Conservation (phyloP, 2,113 vertebrate genomes). For the Thalassoma bifasciatum region DNA sequence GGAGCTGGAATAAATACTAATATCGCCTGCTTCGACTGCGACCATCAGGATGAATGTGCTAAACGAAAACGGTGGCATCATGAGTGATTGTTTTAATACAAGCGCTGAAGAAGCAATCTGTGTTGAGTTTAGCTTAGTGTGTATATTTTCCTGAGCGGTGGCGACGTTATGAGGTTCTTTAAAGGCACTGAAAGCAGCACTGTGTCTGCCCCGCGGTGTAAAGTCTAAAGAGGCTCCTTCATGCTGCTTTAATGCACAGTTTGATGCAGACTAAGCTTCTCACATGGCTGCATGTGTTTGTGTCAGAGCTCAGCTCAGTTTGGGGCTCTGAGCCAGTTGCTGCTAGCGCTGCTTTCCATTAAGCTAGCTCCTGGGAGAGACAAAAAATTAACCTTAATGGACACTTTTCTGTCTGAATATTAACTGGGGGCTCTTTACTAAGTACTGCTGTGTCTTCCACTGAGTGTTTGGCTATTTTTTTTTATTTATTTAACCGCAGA, state of each 20-base stretch:
- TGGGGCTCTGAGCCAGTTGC: slow-evolving; percentile 36
- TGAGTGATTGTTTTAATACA: slow-evolving; percentile 70
- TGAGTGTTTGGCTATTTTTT: slow-evolving; percentile 49
- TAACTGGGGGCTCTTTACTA: slow-evolving; percentile 57
- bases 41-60: slow-evolving; percentile 55
- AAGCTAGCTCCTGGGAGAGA: slow-evolving; percentile 52
- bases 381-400: slow-evolving; percentile 66
- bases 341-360: slow-evolving; percentile 56
- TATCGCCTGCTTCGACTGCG: slow-evolving; percentile 47
- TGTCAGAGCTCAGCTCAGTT: slow-evolving; percentile 31
- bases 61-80: slow-evolving; percentile 45
- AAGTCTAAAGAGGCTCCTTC: slow-evolving; percentile 29
- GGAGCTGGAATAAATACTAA: slow-evolving; percentile 57
- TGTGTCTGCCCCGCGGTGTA: background rate
- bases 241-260: slow-evolving; percentile 20
- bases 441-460: slow-evolving; percentile 12
- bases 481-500: slow-evolving; percentile 47
- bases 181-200: slow-evolving; percentile 6
- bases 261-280: slow-evolving; percentile 44
- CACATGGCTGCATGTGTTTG: background rate
- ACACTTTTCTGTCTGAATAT: slow-evolving; percentile 54
- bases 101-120: slow-evolving; percentile 33
- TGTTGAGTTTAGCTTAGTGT: slow-evolving; percentile 23
- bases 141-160: slow-evolving; percentile 50
- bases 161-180: slow-evolving; percentile 13